Percentiles rank a stretch among this genome's conserved stretches.
Conservation (phyloP, 2,113 vertebrate genomes). For the Albula goreensis region DNA sequence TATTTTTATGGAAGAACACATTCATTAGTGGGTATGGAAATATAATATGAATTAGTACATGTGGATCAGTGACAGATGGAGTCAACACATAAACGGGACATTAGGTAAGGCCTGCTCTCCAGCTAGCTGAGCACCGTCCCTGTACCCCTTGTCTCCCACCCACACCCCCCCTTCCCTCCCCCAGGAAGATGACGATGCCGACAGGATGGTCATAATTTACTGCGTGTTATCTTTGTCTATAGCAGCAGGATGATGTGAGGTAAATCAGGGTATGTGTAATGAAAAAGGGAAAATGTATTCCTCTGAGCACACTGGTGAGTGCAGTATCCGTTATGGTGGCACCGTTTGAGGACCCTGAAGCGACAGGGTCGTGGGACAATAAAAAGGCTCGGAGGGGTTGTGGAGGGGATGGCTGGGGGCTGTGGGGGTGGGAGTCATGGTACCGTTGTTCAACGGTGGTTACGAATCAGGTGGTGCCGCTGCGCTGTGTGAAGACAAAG, state of each 20-base stretch:
- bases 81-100: too few species aligned
- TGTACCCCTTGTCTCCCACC: slow-evolving; percentile 74
- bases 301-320: slow-evolving; percentile 98
- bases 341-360: slow-evolving; percentile 91
- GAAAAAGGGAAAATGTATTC: slow-evolving; percentile 99
- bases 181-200: slow-evolving; percentile 73
- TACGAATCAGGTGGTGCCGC: slow-evolving; percentile 99
- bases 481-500: slow-evolving; percentile 99
- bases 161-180: slow-evolving; percentile 61
- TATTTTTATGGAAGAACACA: too few species aligned
- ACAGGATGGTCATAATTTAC: slow-evolving; percentile 97
- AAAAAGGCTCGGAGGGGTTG: slow-evolving; percentile 78
- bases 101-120: too few species aligned
- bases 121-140: slow-evolving; percentile 23
- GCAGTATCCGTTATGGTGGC: slow-evolving; percentile 98
- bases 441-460: slow-evolving; percentile 98
- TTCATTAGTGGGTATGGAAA: too few species aligned
- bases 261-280: slow-evolving; percentile 99
- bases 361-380: slow-evolving; percentile 94
- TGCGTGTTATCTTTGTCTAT: slow-evolving; percentile 99
- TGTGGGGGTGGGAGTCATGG: slow-evolving; percentile 79
- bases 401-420: too few species aligned
- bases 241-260: slow-evolving; percentile 97
- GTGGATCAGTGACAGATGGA: neutral
- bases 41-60: neutral